phyloP scores from a whole-genome alignment of 2,113 vertebrate species.

The Daphoenositta chrysoptera region DNA sequence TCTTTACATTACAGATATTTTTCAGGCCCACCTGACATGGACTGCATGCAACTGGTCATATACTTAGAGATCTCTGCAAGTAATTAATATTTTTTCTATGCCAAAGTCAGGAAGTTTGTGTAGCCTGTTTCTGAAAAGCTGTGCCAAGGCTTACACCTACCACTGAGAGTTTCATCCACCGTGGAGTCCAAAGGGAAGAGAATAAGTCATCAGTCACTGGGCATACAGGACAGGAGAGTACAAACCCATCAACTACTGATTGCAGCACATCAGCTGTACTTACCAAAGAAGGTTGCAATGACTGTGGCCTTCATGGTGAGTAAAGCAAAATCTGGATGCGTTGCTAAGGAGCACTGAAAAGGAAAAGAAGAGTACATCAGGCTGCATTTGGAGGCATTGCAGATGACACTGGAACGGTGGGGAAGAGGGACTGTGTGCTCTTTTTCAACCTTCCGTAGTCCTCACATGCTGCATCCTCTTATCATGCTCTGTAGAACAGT shows the following conservation, averaged over 20 bases:
- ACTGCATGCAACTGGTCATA: neutral
- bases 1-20: neutral
- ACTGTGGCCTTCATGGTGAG: conserved; percentile 71
- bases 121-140: neutral
- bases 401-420: neutral
- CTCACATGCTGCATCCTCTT: neutral
- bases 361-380: neutral
- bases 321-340: conserved; percentile 12
- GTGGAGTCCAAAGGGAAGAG: neutral
- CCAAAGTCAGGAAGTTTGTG: neutral
- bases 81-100: neutral
- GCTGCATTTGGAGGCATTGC: neutral
- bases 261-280: conserved; percentile 23
- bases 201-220: neutral
- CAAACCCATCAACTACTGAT: neutral
- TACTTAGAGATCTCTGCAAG: neutral
- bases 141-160: neutral
- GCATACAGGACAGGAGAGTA: neutral
- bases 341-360: conserved; percentile 20
- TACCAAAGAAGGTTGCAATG: conserved; percentile 70
- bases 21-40: neutral
- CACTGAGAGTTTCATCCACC: neutral
- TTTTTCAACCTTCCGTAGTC: neutral
- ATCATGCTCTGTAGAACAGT: neutral
- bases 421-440: neutral